Evolutionary conservation across 2,113 vertebrate genomes (phyloP), one percentile per base, ranked within the genome.

Genomic region (Malurus cyaneus): DNA sequence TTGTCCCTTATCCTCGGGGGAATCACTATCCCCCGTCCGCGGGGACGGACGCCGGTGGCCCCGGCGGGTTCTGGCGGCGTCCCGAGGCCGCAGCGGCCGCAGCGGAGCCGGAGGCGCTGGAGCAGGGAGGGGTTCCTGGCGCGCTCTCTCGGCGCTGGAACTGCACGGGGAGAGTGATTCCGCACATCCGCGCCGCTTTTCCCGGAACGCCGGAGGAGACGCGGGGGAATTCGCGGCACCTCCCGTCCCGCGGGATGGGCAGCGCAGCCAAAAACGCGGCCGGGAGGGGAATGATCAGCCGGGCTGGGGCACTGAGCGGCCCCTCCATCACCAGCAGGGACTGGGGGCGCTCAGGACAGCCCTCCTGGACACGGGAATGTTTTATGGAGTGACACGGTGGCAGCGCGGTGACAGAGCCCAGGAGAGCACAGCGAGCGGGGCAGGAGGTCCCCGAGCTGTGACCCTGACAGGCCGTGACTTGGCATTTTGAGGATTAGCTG

Each of bases 341-440:
- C 17, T 8, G 4, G 0, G 7, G 72, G 53, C 28, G 5, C 25
- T 25, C 36, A 0, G 54, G 7, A 62, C 20, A 26, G 82, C 52
- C n/a, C 39, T 53, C 12, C 31, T 0, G 13, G 57, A 2, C 13
- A 7, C 2, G 0, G 60, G 77, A 32, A 18, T 8, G 1, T 57
- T 21, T 8, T 29, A n/a, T 0, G 87, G 53, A 34, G 41, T 36
- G 13, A 44, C 14, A 1, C 5, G 11, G 67, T n/a, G 84, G 39
- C 56, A 24, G n/a, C 2, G 1, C 3, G 3, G 77, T 28, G 81
- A 39, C 19, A 6, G n/a, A 52, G 52, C 36, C 56, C 25, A 1
- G 4, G 46, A 20, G 5, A 9, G 26, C 3, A 0, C 2, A 8
- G 47, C 0, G 1, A 73, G 34, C 1, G 1, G 1, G 52, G 39